Conservation (phyloP, 2,797 vertebrate species). For the Glyptemys insculpta region DNA sequence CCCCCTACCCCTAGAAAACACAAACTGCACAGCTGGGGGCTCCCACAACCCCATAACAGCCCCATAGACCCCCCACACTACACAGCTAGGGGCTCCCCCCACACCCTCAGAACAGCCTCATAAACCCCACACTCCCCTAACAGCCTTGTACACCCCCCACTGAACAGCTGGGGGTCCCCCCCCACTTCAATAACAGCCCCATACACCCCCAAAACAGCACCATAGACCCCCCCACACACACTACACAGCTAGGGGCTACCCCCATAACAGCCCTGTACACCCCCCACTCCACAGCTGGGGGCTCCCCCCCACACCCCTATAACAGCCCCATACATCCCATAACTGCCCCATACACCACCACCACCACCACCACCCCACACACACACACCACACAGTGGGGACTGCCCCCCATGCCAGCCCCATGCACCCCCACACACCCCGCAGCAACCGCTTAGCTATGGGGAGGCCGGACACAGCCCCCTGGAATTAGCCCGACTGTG, state of each 20-base stretch:
- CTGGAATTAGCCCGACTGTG: no score
- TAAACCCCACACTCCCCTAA: no score
- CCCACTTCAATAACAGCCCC: no score
- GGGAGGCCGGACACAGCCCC: background rate
- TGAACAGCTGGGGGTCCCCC: background rate
- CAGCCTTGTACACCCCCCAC: background rate
- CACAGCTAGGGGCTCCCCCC: background rate
- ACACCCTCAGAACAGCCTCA: background rate
- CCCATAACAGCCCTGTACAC: no score
- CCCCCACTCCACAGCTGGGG: no score
- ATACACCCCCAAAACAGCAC: no score
- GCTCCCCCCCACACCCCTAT: background rate
- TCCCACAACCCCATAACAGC: background rate
- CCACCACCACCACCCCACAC: no score
- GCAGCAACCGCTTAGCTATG: background rate
- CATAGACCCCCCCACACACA: no score
- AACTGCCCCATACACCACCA: no score
- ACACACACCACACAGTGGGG: no score
- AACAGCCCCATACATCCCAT: slow-evolving; percentile 12
- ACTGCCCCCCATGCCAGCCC: background rate
- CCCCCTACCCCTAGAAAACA: background rate
- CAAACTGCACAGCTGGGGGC: background rate
- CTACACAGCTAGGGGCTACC: no score
- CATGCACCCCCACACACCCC: no score
- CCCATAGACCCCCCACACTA: background rate